Evolutionary conservation across 2,797 vertebrate species (phyloP), one percentile per base, ranked within the genome.

Genomic region (Pelobates cultripes): DNA sequence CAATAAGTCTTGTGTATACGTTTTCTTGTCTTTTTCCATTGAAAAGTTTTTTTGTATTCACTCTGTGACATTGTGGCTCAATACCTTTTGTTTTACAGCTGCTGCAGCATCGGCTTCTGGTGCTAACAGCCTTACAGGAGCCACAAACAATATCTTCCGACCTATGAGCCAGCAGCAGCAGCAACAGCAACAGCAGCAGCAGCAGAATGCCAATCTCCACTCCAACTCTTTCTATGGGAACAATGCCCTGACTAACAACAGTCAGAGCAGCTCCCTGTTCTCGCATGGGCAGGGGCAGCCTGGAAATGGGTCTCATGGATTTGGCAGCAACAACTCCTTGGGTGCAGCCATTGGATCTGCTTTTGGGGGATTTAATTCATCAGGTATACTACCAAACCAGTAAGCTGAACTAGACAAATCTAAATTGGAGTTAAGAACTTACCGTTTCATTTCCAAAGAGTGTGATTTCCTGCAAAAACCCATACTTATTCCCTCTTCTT

Each of bases 261-360:
- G 96, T 87, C 97, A 99, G 93, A 99, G 96, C 93, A 97, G 95
- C 91, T 99, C 98, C 72, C 94, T 99, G 69, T 99, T 99, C 93
- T 99, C 98, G 45, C 98, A 98, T 86, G 96, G 95, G 81, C 96
- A 95, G 70, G 95, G 95, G 10, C 97, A 94, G 12, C 96, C 94
- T 73, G 96, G 92, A 84, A 97, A 91, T 88, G 94, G 96, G 80
- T 98, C 97, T 73, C 94, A 99, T 89, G 97, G 97, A 87, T 99
- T 99, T 92, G 96, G 97, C 91, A 95, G 91, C 88, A 94, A 95
- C 44, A 95, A 93, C 89, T 98, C 98, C 75, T 93, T 99, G 63
- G 97, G 97, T 57, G 96, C 98, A 28, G 96, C 97, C 76, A 93
- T 99, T 78, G 97, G 96, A 86, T 99, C 98, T 63, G 97, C 97